Percentiles rank a stretch among this genome's conserved stretches.
phyloP scores from a whole-genome alignment of 2,797 vertebrate genomes.

The Masticophis lateralis region DNA sequence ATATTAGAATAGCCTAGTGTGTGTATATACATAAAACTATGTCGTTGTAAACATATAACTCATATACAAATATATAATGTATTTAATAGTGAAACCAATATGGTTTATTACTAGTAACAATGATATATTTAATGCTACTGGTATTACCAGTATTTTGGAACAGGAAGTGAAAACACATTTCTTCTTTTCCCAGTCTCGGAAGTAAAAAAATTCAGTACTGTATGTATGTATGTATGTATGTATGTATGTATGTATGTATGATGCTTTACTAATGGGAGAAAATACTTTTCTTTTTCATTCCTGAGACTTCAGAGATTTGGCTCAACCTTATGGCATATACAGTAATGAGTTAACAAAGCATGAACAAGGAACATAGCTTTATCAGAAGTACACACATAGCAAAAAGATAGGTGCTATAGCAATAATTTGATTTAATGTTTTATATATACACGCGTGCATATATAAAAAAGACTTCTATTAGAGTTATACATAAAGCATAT shows the following conservation, averaged over 20 bases:
- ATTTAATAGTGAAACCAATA: background rate
- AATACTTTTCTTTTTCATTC: background rate
- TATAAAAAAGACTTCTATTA: background rate
- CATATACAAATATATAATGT: background rate
- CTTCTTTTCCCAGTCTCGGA: background rate
- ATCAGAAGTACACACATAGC: background rate
- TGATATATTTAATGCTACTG: background rate
- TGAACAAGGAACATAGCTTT: background rate
- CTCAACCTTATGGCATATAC: background rate
- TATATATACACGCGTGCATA: background rate
- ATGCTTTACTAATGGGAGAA: background rate
- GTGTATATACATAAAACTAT: background rate
- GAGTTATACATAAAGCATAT: background rate
- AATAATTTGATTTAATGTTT: background rate
- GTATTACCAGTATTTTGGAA: background rate
- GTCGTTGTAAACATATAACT: too few relatives aligned
- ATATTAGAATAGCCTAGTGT: background rate
- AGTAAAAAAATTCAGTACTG: background rate
- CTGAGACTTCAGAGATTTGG: background rate
- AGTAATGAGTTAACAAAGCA: background rate
- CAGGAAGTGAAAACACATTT: constrained; percentile 6
- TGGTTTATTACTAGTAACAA: background rate
- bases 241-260: too few relatives aligned
- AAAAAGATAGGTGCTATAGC: background rate
- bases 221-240: too few relatives aligned